Evolutionary conservation across 1,140 invertebrate genomes (phyloP), one percentile per base, ranked within the genome.

Genomic region (Euura saliciscinereae): DNA sequence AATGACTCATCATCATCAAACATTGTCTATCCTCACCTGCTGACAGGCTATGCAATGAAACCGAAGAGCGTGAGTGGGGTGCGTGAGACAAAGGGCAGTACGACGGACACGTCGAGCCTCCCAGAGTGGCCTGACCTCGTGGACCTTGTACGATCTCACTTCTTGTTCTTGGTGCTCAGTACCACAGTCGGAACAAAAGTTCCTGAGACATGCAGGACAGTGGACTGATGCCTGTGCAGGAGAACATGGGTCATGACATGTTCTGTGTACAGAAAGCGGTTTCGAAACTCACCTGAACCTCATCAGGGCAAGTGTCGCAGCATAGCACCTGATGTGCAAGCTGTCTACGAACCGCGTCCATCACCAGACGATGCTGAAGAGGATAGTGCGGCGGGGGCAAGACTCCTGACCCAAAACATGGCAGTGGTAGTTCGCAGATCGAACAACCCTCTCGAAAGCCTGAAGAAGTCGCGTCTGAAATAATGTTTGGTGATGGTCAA

Each of bases 31-130:
- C 28, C 28, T 28, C 42, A 85, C 84, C 78, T 84, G 83, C 8
- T 82, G 82, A 71, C 86, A 88, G 2, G 86, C 84, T 7, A 84
- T 81, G 65, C 87, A 88, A 70, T 86, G 84, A 73, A 84, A 85
- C 66, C 80, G 78, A 43, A 87, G 75, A 13, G 80, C 80, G 43
- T 86, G 82, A 10, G 76, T 74, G 2, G 84, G 83, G 74, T 88
- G 87, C 11, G 70, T 71, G 5, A 82, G 78, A 51, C 87, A 88
- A 4, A 87, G 74, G 3, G 79, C 78, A 4, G 81, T 80, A 4
- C 83, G 78, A 28, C 82, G 80, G 51, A 87, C 74, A 73, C 81
- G 77, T 11, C 80, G 83, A 43, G 85, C 87, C 71, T 86, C 83
- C 80, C 84, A 84, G 13, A 89, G 78, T 1, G 85, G 83, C 42